Conservation (phyloP, 35 echinoderm and acorn worm species). For the Apostichopus japonicus region DNA sequence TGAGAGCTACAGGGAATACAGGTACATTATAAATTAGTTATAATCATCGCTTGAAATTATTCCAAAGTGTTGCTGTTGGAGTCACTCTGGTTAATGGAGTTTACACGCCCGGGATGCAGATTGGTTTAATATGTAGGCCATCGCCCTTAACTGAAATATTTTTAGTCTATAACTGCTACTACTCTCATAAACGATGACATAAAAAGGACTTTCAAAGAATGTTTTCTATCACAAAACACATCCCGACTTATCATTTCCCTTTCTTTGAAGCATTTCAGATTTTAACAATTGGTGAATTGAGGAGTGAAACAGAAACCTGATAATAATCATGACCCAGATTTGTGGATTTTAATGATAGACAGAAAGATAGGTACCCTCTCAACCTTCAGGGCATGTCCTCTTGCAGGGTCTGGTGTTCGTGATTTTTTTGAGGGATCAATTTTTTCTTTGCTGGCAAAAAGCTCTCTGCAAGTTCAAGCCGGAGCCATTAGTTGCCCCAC, state of each 20-base stretch:
- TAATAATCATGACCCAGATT: not conserved
- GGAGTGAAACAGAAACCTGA: not conserved
- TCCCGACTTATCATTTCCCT: not conserved
- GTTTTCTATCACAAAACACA: not conserved
- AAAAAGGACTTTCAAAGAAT: too few relatives aligned
- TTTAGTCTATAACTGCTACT: too few relatives aligned
- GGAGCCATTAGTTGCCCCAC: not conserved
- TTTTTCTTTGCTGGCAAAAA: not conserved
- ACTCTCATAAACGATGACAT: too few relatives aligned
- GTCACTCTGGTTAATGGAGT: too few relatives aligned
- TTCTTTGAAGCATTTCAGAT: not conserved
- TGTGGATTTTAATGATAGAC: not conserved
- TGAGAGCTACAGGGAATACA: too few relatives aligned
- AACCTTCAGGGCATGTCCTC: not conserved
- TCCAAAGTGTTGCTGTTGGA: too few relatives aligned
- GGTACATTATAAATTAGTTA: too few relatives aligned
- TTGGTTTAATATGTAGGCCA: too few relatives aligned
- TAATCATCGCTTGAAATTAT: too few relatives aligned
- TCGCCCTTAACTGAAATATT: too few relatives aligned
- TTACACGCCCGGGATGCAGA: too few relatives aligned
- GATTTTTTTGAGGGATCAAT: not conserved
- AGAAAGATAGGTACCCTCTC: not conserved
- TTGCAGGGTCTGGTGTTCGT: not conserved
- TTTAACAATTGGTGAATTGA: not conserved
- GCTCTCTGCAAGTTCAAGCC: not conserved